Evolutionary conservation across 2,113 vertebrate species (phyloP).

Genomic region (Microcebus tavaratra): DNA sequence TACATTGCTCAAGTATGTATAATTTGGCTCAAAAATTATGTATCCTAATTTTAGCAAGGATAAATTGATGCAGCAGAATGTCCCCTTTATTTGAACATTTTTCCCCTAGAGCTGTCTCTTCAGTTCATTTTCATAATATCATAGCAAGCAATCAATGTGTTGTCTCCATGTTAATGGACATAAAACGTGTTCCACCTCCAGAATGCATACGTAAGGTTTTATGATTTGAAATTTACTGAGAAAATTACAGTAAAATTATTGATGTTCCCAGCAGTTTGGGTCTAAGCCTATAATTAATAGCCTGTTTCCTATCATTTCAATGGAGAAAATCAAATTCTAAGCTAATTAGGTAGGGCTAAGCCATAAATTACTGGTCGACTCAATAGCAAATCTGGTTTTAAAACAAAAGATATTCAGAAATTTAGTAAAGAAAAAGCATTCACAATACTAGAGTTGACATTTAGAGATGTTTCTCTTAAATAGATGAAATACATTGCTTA

Average conservation of each 20-base stretch:
- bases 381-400: slow-evolving; percentile 56
- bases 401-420: slow-evolving; percentile 54
- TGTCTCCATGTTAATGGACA: slow-evolving; percentile 84
- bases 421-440: slow-evolving; percentile 36
- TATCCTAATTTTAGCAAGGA: slow-evolving; percentile 77
- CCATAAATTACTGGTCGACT: slow-evolving; percentile 71
- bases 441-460: slow-evolving; percentile 42
- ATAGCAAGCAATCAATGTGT: slow-evolving; percentile 82
- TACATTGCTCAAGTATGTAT: slow-evolving; percentile 14
- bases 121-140: slow-evolving; percentile 80
- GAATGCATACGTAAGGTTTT: slow-evolving; percentile 79
- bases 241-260: slow-evolving; percentile 84
- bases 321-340: slow-evolving; percentile 80
- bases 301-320: slow-evolving; percentile 81
- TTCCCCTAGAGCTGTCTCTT: slow-evolving; percentile 54
- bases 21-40: neutral
- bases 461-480: neutral
- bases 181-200: slow-evolving; percentile 80
- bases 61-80: slow-evolving; percentile 67
- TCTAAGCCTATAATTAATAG: slow-evolving; percentile 82
- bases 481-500: neutral
- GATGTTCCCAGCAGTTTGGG: slow-evolving; percentile 83
- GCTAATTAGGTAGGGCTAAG: slow-evolving; percentile 81
- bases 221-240: slow-evolving; percentile 81
- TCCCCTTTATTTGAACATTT: slow-evolving; percentile 72